These are phyloP conservation scores for Papilio xuthus DNA, from an alignment of 1,140 invertebrate genomes.

Conservation along the genomic window DNA sequence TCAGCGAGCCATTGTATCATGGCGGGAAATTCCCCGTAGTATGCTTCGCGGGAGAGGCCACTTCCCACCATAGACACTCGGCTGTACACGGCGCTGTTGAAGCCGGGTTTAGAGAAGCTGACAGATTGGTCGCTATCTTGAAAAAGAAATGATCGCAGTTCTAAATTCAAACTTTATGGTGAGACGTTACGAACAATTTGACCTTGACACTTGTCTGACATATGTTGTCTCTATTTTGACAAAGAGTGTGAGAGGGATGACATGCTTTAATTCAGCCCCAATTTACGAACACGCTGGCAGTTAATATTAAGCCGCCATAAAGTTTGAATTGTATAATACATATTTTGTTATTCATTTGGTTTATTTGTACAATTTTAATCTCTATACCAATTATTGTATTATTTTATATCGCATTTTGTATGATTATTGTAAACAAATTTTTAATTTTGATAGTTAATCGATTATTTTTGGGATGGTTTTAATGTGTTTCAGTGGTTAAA, in stretches of 20 bases:
- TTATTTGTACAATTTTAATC: too few relatives aligned
- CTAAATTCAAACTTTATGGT: too few relatives aligned
- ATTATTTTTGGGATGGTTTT: too few relatives aligned
- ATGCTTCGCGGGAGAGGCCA: conserved; percentile 89
- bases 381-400: background rate
- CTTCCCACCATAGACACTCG: conserved; percentile 85
- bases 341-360: background rate
- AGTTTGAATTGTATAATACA: background rate
- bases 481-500: too few relatives aligned
- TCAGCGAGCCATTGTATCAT: conserved; percentile 83
- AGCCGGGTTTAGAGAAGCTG: conserved; percentile 90
- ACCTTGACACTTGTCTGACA: background rate
- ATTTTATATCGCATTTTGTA: background rate
- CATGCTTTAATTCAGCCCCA: too few relatives aligned
- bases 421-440: background rate
- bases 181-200: background rate
- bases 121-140: conserved; percentile 76
- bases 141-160: conserved; percentile 42
- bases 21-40: conserved; percentile 80
- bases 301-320: background rate
- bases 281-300: background rate
- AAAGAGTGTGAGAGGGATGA: too few relatives aligned
- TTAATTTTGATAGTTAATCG: background rate
- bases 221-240: too few relatives aligned
- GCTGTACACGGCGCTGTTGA: conserved; percentile 92